phyloP scores from a whole-genome alignment of 53 echinoderm and acorn worm genomes.

The Apostichopus leukothele region DNA sequence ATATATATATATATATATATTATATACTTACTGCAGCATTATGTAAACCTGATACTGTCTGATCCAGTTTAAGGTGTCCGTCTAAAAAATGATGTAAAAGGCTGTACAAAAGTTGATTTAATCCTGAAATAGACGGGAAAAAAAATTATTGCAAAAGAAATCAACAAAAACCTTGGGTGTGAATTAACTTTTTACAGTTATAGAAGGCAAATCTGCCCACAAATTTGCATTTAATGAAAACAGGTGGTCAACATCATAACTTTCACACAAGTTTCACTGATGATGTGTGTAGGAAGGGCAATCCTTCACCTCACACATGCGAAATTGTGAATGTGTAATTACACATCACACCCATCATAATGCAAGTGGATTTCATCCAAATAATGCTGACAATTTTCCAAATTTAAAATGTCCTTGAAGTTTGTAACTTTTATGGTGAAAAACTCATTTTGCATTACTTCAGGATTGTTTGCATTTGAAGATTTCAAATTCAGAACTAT shows the following conservation, averaged over 20 bases:
- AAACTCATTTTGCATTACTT: no score
- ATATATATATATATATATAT: no score
- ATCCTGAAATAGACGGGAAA: conserved; percentile 42
- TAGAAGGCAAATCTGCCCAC: neutral
- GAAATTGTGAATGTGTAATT: no score
- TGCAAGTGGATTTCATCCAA: no score
- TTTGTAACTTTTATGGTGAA: no score
- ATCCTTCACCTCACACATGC: no score
- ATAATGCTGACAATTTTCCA: no score
- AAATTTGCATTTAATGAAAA: neutral
- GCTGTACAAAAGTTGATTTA: conserved; percentile 62
- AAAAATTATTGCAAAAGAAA: neutral
- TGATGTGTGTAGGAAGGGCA: neutral
- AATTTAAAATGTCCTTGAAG: no score
- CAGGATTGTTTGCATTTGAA: no score
- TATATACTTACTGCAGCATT: conserved; percentile 65
- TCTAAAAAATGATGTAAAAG: conserved; percentile 52
- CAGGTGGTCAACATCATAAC: neutral
- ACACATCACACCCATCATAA: no score
- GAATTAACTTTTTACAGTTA: neutral
- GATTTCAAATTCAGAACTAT: no score
- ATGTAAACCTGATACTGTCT: conserved; percentile 49
- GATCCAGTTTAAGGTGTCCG: conserved; percentile 60
- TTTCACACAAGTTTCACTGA: neutral
- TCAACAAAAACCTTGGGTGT: neutral